Base-by-base conservation (phyloP, 2,113 vertebrate species). In the Festucalex cinctus region DNA sequence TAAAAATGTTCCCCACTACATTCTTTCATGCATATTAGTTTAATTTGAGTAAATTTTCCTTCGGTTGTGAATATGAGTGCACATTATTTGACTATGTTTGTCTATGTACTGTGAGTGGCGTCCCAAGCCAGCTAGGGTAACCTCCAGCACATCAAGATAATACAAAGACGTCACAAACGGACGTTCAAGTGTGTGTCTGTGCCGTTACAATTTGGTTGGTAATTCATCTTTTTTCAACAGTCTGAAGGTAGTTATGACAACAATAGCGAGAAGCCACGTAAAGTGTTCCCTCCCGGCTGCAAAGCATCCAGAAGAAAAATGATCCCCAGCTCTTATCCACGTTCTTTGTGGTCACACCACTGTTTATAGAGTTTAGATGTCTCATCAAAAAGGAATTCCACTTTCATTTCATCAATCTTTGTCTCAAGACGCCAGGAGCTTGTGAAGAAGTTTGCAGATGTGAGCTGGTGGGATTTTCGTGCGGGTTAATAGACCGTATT, bases 381-480 rank as follows among this genome's bases (percentile, higher is more conserved):
- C 71, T 83, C 77, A 86, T 81, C 80, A 81, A 86, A 79, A 77
- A 84, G 76, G 83, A 88, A 89, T 89, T 87, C 76, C 66, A 82
- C 73, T 82, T 83, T 68, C 46, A 78, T 75, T 78, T 85, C 82
- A 86, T 84, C 82, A 77, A 68, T 81, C 79, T 74, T 60, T 66
- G 78, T 85, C 72, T 43, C 39, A 46, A 24, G 32, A 63, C 43
- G 59, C 6, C 3, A 66, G 17, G 68, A 76, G 46, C 59, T 57
- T 77, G 63, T 22, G 71, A 68, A 83, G 81, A 57, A 58, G 75
- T 63, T 73, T 53, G 51, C 83, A 87, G 75, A 83, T 79, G 83
- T 77, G 77, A 75, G 70, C 70, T 56, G 44, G 68, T 48, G 68
- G 64, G 24, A 71, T 75, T 69, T 60, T 39, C 43, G 36, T 57